Evolutionary conservation across 2,113 vertebrate species (phyloP).

Genomic region (Larimichthys polyactis): DNA sequence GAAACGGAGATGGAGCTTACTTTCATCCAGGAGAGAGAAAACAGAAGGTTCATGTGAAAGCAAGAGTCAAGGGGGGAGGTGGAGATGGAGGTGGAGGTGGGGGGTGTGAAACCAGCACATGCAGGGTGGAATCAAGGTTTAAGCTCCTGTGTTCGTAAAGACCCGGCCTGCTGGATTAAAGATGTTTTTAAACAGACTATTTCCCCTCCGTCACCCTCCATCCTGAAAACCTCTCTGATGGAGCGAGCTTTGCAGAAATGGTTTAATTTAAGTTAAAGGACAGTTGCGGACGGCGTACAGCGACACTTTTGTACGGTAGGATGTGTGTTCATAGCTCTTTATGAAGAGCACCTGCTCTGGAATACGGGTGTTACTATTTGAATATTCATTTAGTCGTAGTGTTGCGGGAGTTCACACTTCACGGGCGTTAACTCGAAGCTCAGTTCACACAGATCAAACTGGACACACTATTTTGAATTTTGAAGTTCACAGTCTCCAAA

Average conservation of each 20-base stretch:
- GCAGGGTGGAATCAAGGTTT: slow-evolving; percentile 5
- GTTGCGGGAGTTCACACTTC: no score
- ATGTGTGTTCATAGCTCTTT: no score
- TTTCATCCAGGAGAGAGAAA: slow-evolving; percentile 46
- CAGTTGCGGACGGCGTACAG: neutral
- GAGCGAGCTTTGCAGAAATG: neutral
- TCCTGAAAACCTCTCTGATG: neutral
- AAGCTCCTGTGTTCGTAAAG: neutral
- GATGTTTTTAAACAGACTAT: neutral
- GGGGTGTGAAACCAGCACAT: slow-evolving; percentile 47
- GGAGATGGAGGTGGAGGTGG: neutral
- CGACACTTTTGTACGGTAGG: no score
- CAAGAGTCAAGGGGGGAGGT: slow-evolving; percentile 20
- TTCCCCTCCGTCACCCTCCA: neutral
- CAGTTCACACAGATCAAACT: no score
- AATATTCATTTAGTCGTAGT: no score
- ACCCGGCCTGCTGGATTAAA: neutral
- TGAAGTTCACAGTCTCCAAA: no score
- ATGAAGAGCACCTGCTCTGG: no score
- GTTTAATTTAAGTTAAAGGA: neutral
- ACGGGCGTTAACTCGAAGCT: no score
- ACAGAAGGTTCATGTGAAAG: slow-evolving; percentile 58
- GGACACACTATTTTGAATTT: no score
- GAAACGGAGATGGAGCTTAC: slow-evolving; percentile 17
- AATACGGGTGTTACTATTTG: no score